Evolutionary conservation across 2,888 invertebrate genomes (phyloP).

Genomic region (Leistus spinibarbis): DNA sequence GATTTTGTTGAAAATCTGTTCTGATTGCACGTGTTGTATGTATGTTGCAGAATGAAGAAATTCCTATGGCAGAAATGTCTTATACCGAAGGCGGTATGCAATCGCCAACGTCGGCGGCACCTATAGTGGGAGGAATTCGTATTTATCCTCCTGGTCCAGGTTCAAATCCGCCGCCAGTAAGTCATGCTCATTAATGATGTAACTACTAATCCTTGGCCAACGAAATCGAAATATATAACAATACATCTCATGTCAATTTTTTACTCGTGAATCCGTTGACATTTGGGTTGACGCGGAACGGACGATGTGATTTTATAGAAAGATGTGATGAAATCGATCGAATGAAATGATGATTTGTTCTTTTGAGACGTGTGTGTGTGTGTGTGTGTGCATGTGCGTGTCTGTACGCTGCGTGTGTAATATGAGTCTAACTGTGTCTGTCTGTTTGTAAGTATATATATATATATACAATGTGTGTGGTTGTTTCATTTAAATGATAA

Average conservation of each 20-base stretch:
- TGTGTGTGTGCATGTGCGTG: neutral
- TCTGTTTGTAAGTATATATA: neutral
- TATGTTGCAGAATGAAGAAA: slow-evolving; percentile 71
- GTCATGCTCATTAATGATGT: slow-evolving; percentile 49
- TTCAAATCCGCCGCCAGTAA: slow-evolving; percentile 59
- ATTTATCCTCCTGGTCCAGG: slow-evolving; percentile 56
- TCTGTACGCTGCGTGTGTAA: neutral
- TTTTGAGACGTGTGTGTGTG: neutral
- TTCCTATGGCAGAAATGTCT: slow-evolving; percentile 75
- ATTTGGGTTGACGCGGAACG: slow-evolving; percentile 15
- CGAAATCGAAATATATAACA: slow-evolving; percentile 29
- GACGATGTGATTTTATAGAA: neutral
- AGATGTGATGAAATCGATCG: neutral
- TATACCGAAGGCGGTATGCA: slow-evolving; percentile 64
- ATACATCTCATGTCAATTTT: slow-evolving; percentile 39
- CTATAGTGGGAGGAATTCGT: slow-evolving; percentile 54
- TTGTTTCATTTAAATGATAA: neutral
- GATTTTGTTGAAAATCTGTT: neutral
- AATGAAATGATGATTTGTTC: neutral
- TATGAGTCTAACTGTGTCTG: neutral
- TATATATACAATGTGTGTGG: neutral
- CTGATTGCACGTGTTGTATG: slow-evolving; percentile 31
- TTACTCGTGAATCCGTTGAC: slow-evolving; percentile 29
- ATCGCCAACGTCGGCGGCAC: slow-evolving; percentile 46
- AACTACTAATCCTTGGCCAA: slow-evolving; percentile 27